A percentile compares a stretch with the other conserved stretches of the same genome.
phyloP scores from a whole-genome alignment of 2,113 vertebrate species.

The Ammodytes marinus region DNA sequence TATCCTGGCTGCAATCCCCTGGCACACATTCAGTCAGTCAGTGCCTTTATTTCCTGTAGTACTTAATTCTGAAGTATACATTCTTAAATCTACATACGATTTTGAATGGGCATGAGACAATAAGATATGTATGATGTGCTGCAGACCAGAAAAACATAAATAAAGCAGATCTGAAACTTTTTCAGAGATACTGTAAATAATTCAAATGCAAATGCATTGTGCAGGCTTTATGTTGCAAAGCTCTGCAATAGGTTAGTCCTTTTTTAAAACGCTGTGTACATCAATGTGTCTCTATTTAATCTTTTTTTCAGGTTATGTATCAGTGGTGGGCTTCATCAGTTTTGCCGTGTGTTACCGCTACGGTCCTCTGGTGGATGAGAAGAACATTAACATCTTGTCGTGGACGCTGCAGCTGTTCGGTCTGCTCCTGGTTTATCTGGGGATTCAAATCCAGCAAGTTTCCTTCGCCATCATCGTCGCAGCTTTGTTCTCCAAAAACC shows the following conservation, averaged over 20 bases:
- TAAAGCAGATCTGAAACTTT: neutral
- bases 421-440: slow-evolving; percentile 88
- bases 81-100: neutral
- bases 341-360: slow-evolving; percentile 95
- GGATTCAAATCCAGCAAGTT: slow-evolving; percentile 92
- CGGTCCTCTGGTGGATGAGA: slow-evolving; percentile 92
- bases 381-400: slow-evolving; percentile 93
- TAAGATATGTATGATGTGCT: neutral
- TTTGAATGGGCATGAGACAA: neutral
- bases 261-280: neutral
- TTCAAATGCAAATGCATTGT: neutral
- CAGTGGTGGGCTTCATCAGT: slow-evolving; percentile 90
- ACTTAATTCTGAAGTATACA: neutral
- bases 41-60: neutral
- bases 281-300: neutral
- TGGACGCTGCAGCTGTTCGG: slow-evolving; percentile 94
- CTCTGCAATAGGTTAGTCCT: neutral
- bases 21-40: neutral
- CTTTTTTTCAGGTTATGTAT: slow-evolving; percentile 86
- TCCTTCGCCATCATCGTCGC: slow-evolving; percentile 87
- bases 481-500: slow-evolving; percentile 89
- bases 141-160: neutral
- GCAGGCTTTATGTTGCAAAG: neutral
- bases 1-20: neutral
- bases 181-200: neutral